Percentiles rank a stretch among this genome's conserved stretches.
phyloP scores from a whole-genome alignment of 2,888 invertebrate species.

The Rhogogaster chlorosoma region DNA sequence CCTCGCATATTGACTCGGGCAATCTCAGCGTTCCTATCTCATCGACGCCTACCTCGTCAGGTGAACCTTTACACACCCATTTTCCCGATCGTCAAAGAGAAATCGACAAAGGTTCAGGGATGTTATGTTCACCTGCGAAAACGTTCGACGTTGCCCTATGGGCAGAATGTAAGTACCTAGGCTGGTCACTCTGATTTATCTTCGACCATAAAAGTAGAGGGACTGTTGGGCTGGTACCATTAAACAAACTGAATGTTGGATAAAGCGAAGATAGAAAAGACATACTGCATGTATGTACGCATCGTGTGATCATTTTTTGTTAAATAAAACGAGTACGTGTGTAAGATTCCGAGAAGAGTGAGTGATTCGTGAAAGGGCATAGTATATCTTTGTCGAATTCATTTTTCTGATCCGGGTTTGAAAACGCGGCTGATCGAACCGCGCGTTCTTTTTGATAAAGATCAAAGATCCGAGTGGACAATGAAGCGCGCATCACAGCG shows the following conservation, averaged over 20 bases:
- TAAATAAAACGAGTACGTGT: neutral
- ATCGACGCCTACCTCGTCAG: conserved; percentile 4
- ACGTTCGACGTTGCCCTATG: neutral
- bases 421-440: conserved; percentile 18
- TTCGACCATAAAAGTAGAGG: neutral
- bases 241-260: neutral
- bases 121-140: neutral
- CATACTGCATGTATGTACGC: neutral
- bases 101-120: conserved; percentile 15
- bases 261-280: neutral
- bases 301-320: neutral
- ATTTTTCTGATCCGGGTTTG: conserved; percentile 8
- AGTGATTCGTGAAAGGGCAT: neutral
- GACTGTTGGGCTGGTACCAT: neutral
- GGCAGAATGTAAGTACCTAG: neutral
- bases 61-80: neutral
- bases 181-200: neutral
- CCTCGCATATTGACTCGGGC: conserved; percentile 50
- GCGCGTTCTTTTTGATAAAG: conserved; percentile 27
- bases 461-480: conserved; percentile 36
- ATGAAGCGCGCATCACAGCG: conserved; percentile 24
- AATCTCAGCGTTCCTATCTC: conserved; percentile 31
- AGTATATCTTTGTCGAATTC: neutral
- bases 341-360: neutral
- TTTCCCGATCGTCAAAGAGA: neutral